These are phyloP conservation scores for Ormyrus rosae DNA, from an alignment of 2,888 invertebrate genomes.

Conservation along the genomic window DNA sequence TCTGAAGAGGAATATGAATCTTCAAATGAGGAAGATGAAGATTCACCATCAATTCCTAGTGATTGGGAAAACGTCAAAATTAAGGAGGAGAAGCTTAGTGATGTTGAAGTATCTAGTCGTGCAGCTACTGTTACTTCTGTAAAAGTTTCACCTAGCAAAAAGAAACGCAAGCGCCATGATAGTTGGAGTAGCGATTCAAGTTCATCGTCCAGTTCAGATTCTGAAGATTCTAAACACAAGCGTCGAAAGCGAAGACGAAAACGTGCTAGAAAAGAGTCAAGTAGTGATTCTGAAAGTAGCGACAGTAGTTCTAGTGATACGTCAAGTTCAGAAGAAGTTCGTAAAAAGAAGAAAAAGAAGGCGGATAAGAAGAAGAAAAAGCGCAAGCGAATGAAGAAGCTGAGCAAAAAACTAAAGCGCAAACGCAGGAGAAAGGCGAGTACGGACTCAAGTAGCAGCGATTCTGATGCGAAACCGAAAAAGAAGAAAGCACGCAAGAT, in stretches of 20 bases:
- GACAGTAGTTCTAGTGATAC: slow-evolving; percentile 66
- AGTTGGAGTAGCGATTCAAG: slow-evolving; percentile 65
- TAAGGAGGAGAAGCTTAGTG: slow-evolving; percentile 69
- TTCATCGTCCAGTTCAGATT: slow-evolving; percentile 66
- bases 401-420: slow-evolving; percentile 66
- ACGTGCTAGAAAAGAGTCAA: slow-evolving; percentile 56
- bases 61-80: slow-evolving; percentile 71
- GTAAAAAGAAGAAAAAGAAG: slow-evolving; percentile 64
- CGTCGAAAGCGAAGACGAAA: slow-evolving; percentile 52
- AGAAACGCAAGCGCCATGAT: slow-evolving; percentile 58
- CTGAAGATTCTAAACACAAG: slow-evolving; percentile 60
- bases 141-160: slow-evolving; percentile 55
- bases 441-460: slow-evolving; percentile 68
- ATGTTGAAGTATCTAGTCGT: slow-evolving; percentile 56
- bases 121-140: slow-evolving; percentile 33
- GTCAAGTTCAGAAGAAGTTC: slow-evolving; percentile 63
- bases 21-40: slow-evolving; percentile 53
- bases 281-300: slow-evolving; percentile 65
- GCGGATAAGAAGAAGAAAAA: slow-evolving; percentile 65
- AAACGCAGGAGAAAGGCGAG: slow-evolving; percentile 62
- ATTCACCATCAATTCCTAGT: slow-evolving; percentile 66
- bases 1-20: slow-evolving; percentile 52
- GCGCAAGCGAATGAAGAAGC: slow-evolving; percentile 62
- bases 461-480: slow-evolving; percentile 63
- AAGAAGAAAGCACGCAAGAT: slow-evolving; percentile 48